phyloP scores from a whole-genome alignment of 2,888 invertebrate genomes.

The Spisula subtruncata region DNA sequence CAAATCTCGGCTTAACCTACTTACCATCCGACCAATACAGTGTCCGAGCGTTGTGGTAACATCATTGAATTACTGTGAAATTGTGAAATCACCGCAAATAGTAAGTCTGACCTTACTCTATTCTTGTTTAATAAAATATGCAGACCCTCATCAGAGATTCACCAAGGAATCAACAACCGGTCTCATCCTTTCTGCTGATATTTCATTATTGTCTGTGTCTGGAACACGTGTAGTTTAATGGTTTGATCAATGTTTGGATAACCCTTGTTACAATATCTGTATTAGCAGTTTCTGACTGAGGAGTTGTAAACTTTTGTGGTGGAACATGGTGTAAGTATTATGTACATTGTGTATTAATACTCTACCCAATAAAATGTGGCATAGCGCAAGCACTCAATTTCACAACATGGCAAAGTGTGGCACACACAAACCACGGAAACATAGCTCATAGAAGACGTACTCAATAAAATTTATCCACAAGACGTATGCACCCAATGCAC shows the following conservation, averaged over 20 bases:
- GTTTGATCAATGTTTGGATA: not conserved
- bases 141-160: not conserved
- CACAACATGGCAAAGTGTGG: too few species aligned
- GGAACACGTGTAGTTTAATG: too few species aligned
- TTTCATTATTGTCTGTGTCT: not conserved
- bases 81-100: too few species aligned
- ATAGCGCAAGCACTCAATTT: too few species aligned
- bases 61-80: not conserved
- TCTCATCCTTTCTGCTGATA: not conserved
- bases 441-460: too few species aligned
- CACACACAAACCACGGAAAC: too few species aligned
- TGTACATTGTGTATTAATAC: too few species aligned
- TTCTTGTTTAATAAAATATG: not conserved
- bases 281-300: not conserved
- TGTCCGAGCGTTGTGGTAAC: not conserved
- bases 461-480: too few species aligned
- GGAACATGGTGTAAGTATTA: not conserved
- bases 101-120: too few species aligned
- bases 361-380: too few species aligned
- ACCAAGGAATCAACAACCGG: not conserved
- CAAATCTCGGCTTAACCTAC: not conserved
- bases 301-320: not conserved
- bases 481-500: too few species aligned
- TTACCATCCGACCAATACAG: not conserved
- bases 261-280: not conserved